Base-by-base conservation (phyloP, 2,888 invertebrate species). In the Drosophila helvetica region DNA sequence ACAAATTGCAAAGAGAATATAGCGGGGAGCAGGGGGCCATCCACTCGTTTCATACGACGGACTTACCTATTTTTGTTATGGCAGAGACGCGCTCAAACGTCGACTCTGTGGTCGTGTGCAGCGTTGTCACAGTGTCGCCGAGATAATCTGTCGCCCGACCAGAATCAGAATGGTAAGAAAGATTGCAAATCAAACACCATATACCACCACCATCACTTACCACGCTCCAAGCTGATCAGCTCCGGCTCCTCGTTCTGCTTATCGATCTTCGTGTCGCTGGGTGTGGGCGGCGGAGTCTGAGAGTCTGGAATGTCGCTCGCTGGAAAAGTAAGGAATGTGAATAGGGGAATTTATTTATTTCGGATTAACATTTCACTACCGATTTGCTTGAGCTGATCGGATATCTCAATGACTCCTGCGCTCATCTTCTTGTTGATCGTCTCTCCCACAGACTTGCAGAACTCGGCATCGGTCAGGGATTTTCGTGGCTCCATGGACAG, bases 231-330 rank as follows among this genome's bases (percentile, higher is more conserved):
- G 53, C 72, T 73, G 54, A 71, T 76, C 19, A 80, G 60, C 5
- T 57, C 70, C 10, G 76, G 27, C 58, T 78, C 73, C 48, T 81
- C 81, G 47, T 75, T 80, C 68, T 87, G 86, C 58, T 87, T 87
- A n/a, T 86, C 86, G 25, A 73, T 54, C 74, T 80, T 78, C 19
- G 78, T 75, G 52, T 92, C 92, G 69, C 89, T 91, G 51, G 92
- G 92, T 69, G 92, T 92, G 67, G 92, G 92, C 68, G 92, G 92
- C 64, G 92, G 92, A 70, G 92, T 92, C 78, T 91, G 91, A 53
- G 92, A 92, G 67, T 90, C 71, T 52, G 90, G 90, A 66, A 91
- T 89, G 76, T 91, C 90, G 68, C 87, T 88, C 78, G 84, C 88
- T 87, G 46, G 18, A 68, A 65, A 50, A 47, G 55, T 12, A 19